phyloP scores from a whole-genome alignment of 1,140 invertebrate genomes.

The Heterodera carotae region DNA sequence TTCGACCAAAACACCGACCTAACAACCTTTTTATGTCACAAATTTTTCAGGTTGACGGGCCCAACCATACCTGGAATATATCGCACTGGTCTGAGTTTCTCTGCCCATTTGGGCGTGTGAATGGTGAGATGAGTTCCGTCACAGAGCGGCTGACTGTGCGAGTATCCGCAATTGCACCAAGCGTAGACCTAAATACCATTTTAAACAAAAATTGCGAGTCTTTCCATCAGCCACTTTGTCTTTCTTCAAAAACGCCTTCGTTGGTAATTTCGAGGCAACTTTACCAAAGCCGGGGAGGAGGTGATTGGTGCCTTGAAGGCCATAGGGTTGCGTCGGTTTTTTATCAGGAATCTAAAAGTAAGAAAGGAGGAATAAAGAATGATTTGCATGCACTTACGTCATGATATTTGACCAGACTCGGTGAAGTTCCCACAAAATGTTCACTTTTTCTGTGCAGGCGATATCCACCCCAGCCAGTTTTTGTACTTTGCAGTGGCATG shows the following conservation, averaged over 20 bases:
- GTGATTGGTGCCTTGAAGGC: slow-evolving; percentile 64
- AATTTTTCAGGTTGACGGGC: neutral
- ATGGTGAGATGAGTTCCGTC: slow-evolving; percentile 83
- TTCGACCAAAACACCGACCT: too few relatives aligned
- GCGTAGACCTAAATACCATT: slow-evolving; percentile 70
- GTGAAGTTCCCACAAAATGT: slow-evolving; percentile 65
- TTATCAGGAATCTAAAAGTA: slow-evolving; percentile 60
- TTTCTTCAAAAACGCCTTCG: slow-evolving; percentile 66
- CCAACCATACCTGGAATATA: slow-evolving; percentile 74
- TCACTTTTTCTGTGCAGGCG: slow-evolving; percentile 54
- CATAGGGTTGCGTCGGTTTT: slow-evolving; percentile 59
- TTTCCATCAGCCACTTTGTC: slow-evolving; percentile 72
- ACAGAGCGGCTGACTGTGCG: slow-evolving; percentile 82
- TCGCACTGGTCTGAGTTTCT: slow-evolving; percentile 73
- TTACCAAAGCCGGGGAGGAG: slow-evolving; percentile 57
- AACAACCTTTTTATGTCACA: too few relatives aligned
- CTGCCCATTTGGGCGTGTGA: slow-evolving; percentile 69
- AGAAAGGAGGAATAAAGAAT: neutral
- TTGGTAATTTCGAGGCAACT: slow-evolving; percentile 59
- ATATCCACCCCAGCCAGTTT: slow-evolving; percentile 63
- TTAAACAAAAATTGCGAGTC: neutral
- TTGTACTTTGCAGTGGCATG: slow-evolving; percentile 15
- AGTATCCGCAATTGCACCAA: slow-evolving; percentile 92
- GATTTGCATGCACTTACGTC: slow-evolving; percentile 49
- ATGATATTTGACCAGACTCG: slow-evolving; percentile 61